Percentiles rank a stretch among this genome's conserved stretches.
Evolutionary conservation across 1,140 invertebrate species (phyloP).

Genomic region (Heliconius eleuchia): DNA sequence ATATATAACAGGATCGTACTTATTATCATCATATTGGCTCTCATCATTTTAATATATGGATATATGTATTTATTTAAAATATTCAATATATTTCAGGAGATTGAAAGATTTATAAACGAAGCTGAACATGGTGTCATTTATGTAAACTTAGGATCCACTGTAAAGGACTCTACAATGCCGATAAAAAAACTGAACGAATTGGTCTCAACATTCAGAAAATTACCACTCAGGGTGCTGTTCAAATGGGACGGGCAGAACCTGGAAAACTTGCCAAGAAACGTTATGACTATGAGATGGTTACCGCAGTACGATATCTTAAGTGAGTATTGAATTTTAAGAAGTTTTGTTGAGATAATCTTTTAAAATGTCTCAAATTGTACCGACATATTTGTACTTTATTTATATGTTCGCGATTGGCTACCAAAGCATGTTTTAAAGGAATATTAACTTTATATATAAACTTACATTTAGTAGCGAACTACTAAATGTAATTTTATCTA

Average conservation of each 20-base stretch:
- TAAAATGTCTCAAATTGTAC: not conserved
- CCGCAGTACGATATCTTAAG: constrained; percentile 85
- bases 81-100: constrained; percentile 67
- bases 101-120: constrained; percentile 83
- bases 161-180: constrained; percentile 82
- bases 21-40: too few species aligned
- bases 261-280: constrained; percentile 82
- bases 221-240: constrained; percentile 82
- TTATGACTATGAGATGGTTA: constrained; percentile 83
- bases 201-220: constrained; percentile 76
- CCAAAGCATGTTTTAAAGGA: too few species aligned
- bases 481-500: too few species aligned
- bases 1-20: too few species aligned
- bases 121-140: constrained; percentile 84
- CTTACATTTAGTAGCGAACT: too few species aligned
- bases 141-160: constrained; percentile 84
- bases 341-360: not conserved
- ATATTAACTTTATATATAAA: too few species aligned
- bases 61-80: too few species aligned
- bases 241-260: constrained; percentile 82
- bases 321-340: constrained; percentile 55
- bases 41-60: too few species aligned
- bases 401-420: too few species aligned
- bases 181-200: constrained; percentile 83
- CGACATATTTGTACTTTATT: too few species aligned